These are phyloP conservation scores for Lucinisca nassula DNA, from an alignment of 2,888 invertebrate genomes.

Conservation along the genomic window DNA sequence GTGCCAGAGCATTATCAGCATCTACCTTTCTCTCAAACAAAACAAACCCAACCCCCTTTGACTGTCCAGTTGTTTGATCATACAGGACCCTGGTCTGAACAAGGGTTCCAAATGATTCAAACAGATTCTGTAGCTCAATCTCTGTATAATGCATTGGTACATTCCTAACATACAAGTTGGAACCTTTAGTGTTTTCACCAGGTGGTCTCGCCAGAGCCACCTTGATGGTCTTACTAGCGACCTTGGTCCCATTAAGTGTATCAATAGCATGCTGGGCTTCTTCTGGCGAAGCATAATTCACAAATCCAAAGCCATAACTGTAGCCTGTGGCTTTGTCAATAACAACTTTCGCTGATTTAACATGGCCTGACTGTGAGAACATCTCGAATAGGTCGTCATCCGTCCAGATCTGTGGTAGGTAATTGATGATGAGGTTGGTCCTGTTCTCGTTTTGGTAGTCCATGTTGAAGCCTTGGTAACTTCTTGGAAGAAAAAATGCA, in stretches of 20 bases:
- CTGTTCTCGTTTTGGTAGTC: constrained; percentile 46
- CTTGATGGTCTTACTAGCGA: constrained; percentile 97
- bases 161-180: constrained; percentile 97
- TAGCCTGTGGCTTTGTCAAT: constrained; percentile 92
- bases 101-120: constrained; percentile 96
- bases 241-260: constrained; percentile 95
- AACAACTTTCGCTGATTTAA: constrained; percentile 95
- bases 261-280: constrained; percentile 96
- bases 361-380: constrained; percentile 95
- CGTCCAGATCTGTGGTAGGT: constrained; percentile 97
- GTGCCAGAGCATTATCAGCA: constrained; percentile 95
- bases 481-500: background rate
- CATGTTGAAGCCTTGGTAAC: constrained; percentile 1
- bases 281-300: constrained; percentile 95
- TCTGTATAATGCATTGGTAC: constrained; percentile 91
- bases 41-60: constrained; percentile 96
- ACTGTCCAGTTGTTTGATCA: constrained; percentile 95
- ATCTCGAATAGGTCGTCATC: constrained; percentile 96
- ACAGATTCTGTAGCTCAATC: constrained; percentile 94
- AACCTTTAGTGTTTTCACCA: constrained; percentile 97
- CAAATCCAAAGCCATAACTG: constrained; percentile 98
- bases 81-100: constrained; percentile 97
- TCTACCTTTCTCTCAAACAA: constrained; percentile 95
- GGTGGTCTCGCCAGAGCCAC: constrained; percentile 97
- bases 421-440: constrained; percentile 98